Evolutionary conservation across 1,140 invertebrate species (phyloP), one percentile per base, ranked within the genome.

Genomic region (Cyphomyrmex costatus): DNA sequence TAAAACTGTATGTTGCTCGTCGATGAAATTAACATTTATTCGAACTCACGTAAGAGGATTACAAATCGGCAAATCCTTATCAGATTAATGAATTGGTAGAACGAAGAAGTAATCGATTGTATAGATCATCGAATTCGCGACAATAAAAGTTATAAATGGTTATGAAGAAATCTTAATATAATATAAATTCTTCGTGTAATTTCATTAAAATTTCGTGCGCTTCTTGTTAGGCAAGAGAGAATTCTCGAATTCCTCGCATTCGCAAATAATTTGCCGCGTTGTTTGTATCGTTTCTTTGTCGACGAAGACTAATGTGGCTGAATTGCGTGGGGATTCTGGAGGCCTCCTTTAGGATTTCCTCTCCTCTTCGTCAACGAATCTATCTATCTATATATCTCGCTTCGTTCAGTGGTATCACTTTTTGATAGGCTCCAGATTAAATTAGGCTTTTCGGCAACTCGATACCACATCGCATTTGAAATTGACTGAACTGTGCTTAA

Each of bases 401-500:
- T 70, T 36, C 49, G 36, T 51, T 46, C 12, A 51, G 33, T 19
- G 56, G 3, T 49, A 77, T 65, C 60, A 10, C 36, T 42, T 19
- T 68, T 49, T 46, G 27, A 77, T 86, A 86, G 84, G 71, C 83
- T 77, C 19, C 70, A n/a, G 63, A 68, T 71, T 87, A 27, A 66
- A 80, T 80, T 85, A 91, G 85, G 86, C 80, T 87, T 87, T 91
- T 90, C 87, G 73, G 83, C 90, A 86, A 93, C 88, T 93, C 83
- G 61, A 49, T 86, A 87, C 85, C 89, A 89, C 74, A 87, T 92
- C 89, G 88, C 88, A 88, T 84, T 93, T 92, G 76, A 92, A 93
- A 93, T 93, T 93, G 92, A 93, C 92, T 92, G 87, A 92, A 92
- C 87, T 90, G 73, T 84, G 82, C 83, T 90, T 73, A 60, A 68